Evolutionary conservation across 2,113 vertebrate species (phyloP), one percentile per base, ranked within the genome.

Genomic region (Psilopogon haemacephalus): DNA sequence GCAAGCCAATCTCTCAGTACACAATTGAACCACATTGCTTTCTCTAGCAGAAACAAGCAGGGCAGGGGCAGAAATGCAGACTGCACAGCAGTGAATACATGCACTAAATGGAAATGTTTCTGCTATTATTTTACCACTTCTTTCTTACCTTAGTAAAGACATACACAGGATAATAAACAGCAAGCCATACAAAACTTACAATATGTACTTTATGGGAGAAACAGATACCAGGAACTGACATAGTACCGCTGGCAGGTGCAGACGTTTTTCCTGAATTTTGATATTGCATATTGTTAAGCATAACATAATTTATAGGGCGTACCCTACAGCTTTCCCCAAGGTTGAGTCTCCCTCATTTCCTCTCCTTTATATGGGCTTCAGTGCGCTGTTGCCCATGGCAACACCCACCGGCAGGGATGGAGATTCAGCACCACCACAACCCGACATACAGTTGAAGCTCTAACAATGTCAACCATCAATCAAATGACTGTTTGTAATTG

Each of bases 381-480:
- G 90, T 95, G 96, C 97, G 15, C 88, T 70, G 98, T 98, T 98
- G 97, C 98, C 97, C 97, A 83, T 97, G 96, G 98, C 98, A 98
- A 98, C 98, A 90, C 76, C 92, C 96, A 96, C 89, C 58, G 63
- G 95, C 97, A 95, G 96, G 95, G 95, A 97, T 72, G 89, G 94
- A 95, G 97, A 97, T 95, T 96, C 95, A 89, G 96, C 96, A 96
- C 68, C 94, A 91, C 96, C 15, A 63, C 97, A 97, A 84, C 92
- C 96, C 97, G 97, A 97, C 97, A 93, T 94, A 94, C 94, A 95
- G 96, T 85, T 95, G 96, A 96, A 95, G 94, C 94, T 94, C 95
- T 97, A 96, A 97, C 98, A 97, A 97, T 98, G 97, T 98, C 97
- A 98, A 97, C 97, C 97, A 98, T 98, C 98, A 95, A 98, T 98